phyloP scores from a whole-genome alignment of 2,888 invertebrate genomes.

The Tiphia femorata region DNA sequence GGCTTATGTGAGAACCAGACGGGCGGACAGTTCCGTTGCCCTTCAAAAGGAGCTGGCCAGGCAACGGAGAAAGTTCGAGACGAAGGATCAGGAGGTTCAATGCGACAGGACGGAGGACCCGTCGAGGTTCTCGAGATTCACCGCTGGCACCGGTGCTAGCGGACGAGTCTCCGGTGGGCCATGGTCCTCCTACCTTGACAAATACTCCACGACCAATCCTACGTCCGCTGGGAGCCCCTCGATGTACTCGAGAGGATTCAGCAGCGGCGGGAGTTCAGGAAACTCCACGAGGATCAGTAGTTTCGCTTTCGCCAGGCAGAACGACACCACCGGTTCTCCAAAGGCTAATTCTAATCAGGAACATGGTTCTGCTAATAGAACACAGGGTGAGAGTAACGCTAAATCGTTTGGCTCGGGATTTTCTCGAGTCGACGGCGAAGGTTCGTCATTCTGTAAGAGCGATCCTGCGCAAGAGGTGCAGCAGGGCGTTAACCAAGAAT shows the following conservation, averaged over 20 bases:
- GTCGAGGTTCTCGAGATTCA: slow-evolving; percentile 76
- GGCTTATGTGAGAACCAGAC: slow-evolving; percentile 74
- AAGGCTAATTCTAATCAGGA: slow-evolving; percentile 38
- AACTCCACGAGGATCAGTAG: slow-evolving; percentile 51
- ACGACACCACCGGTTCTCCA: slow-evolving; percentile 32
- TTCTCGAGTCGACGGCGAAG: slow-evolving; percentile 8
- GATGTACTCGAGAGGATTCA: slow-evolving; percentile 40
- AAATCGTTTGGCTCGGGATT: slow-evolving; percentile 26
- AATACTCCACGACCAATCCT: slow-evolving; percentile 49
- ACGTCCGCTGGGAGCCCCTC: slow-evolving; percentile 22
- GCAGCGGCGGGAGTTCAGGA: slow-evolving; percentile 20
- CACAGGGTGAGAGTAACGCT: slow-evolving; percentile 24
- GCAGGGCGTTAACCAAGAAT: slow-evolving; percentile 20
- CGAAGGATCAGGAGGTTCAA: slow-evolving; percentile 80
- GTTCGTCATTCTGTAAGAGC: slow-evolving; percentile 8
- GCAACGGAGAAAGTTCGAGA: slow-evolving; percentile 71
- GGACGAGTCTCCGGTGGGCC: slow-evolving; percentile 74
- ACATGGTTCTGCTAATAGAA: slow-evolving; percentile 17
- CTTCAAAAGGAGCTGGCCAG: slow-evolving; percentile 79
- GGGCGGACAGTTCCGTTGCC: slow-evolving; percentile 81
- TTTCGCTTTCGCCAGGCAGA: slow-evolving; percentile 56
- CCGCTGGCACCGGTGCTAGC: slow-evolving; percentile 66
- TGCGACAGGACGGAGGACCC: slow-evolving; percentile 80
- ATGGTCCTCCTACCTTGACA: slow-evolving; percentile 76
- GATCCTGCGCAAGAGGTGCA: slow-evolving; percentile 18